Base-by-base conservation (phyloP, 2,797 vertebrate species). In the Halcyon chelicuti region DNA sequence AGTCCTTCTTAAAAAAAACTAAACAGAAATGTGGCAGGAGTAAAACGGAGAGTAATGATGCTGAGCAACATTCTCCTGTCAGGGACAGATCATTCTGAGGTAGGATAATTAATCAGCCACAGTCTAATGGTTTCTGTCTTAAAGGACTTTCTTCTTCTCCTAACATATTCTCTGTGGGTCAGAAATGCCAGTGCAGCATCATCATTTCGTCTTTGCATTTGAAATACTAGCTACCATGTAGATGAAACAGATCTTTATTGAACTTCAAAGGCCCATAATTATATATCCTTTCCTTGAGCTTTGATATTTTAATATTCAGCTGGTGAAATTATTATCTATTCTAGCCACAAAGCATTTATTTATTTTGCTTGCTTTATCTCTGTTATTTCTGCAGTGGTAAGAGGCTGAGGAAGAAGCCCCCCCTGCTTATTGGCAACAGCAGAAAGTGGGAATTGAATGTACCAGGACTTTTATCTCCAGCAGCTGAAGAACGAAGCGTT, bases 301-400 rank as follows among this genome's bases (percentile, higher is more conserved):
- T 98, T 98, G 98, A 98, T 98, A 98, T 97, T 98, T 98, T 97
- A 96, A 97, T 98, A 97, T 97, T 97, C 97, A 96, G 95, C 94
- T 82, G 81, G 91, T 97, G 94, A 96, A 97, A 96, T 97, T 97
- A 97, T 98, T 97, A 98, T 97, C 97, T 98, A 96, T 97, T 97
- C 97, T 65, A 96, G 95, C 97, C 96, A 91, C 87, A 95, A 83
- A 96, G 89, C 65, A 71, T 93, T 96, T 98, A 97, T 98, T 98
- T 98, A 97, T 97, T 98, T 98, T 96, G 82, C 86, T 96, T 94
- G 96, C 94, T 97, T 96, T 97, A 98, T 96, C 97, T 98, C 95
- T 98, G 96, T 98, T 98, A 96, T 97, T 97, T 96, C 96, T 98
- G 94, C 12, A 14, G 44, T 94, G 86, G 96, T 78, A 94, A 97